phyloP scores from a whole-genome alignment of 2,888 invertebrate genomes.

The Leucophora obtusa region DNA sequence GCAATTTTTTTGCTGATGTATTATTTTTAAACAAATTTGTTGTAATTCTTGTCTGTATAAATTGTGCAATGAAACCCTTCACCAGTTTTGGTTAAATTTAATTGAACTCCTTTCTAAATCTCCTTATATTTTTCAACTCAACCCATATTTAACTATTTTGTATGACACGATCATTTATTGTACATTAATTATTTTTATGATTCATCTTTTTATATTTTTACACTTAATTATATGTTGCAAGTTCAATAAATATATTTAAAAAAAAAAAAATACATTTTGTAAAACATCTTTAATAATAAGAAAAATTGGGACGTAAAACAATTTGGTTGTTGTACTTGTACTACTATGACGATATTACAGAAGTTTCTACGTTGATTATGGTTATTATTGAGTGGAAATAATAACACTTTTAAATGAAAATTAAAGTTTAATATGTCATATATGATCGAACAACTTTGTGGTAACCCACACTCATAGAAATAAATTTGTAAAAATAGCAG shows the following conservation, averaged over 20 bases:
- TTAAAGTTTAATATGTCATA: too few species aligned
- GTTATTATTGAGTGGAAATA: conserved; percentile 48
- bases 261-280: conserved; percentile 49
- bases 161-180: conserved; percentile 13
- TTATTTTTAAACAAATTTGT: conserved; percentile 1
- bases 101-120: not conserved
- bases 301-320: conserved; percentile 2
- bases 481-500: too few species aligned
- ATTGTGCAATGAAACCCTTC: not conserved
- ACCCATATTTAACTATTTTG: not conserved
- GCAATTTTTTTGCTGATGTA: not conserved
- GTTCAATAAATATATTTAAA: not conserved
- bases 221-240: conserved; percentile 36
- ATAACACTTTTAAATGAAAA: conserved; percentile 35
- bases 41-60: not conserved
- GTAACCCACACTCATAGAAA: too few species aligned
- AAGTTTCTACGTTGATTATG: conserved; percentile 44
- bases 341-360: conserved; percentile 24
- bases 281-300: conserved; percentile 40
- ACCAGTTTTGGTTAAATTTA: not conserved
- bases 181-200: conserved; percentile 17
- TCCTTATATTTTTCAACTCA: not conserved
- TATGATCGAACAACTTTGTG: too few species aligned
- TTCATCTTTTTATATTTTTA: not conserved
- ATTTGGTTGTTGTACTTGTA: not conserved